Evolutionary conservation across 1,140 invertebrate genomes (phyloP), one percentile per base, ranked within the genome.

Genomic region (Drosophila paulistorum): DNA sequence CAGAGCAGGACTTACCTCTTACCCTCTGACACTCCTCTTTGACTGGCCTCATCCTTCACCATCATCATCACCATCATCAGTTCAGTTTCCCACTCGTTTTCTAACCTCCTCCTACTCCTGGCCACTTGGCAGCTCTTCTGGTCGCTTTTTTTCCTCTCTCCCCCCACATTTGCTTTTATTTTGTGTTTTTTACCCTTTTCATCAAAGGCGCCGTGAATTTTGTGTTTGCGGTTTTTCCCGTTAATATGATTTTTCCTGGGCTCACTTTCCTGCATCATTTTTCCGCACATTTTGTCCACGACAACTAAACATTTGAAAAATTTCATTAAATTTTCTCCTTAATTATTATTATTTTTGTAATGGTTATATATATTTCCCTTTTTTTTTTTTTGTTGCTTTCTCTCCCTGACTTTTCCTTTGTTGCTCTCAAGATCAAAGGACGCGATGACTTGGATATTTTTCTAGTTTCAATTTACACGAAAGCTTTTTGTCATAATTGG

Each of bases 201-300:
- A 79, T 82, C 83, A 77, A 86, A 82, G 83, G 83, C 69, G 68
- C 64, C 71, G 68, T 54, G 78, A 45, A 42, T 37, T 41, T 65
- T 68, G 42, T 76, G 69, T 80, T 78, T 85, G 81, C 77, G 81
- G 81, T 85, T 85, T 59, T 59, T 20, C 51, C 77, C 71, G 71
- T 85, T 85, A 72, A 81, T 84, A 81, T 84, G 70, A 84, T 84
- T 85, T 84, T 81, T 63, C 70, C 48, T 63, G 64, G 68, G 57
- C 55, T 83, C 30, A 30, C 45, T 84, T 66, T 55, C 68, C 30
- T 41, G 23, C 23, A 35, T 39, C 57, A 66, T 68, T 26, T 65
- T 68, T n/a, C 33, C 7, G 14, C 26, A 14, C 17, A 23, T 51
- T 51, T 23, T 51, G 17, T 14, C 14, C 14, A 9, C 45, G n/a